These are phyloP conservation scores for Papilio aristodemus DNA, from an alignment of 1,140 invertebrate genomes.

Conservation along the genomic window DNA sequence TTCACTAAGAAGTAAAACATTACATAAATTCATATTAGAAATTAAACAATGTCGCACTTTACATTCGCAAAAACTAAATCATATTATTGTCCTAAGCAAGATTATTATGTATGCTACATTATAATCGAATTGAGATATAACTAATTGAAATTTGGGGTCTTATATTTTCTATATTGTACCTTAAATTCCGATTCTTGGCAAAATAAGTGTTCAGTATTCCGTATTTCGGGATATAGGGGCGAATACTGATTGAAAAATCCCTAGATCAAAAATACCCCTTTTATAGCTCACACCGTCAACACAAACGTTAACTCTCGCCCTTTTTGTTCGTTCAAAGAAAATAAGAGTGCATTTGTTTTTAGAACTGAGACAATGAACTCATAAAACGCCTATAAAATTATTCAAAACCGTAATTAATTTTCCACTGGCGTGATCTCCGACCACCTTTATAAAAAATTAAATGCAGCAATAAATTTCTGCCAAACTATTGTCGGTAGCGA, in stretches of 20 bases:
- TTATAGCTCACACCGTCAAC: conserved; percentile 18
- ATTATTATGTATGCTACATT: no score
- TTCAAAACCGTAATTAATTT: conserved; percentile 34
- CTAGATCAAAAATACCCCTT: conserved; percentile 10
- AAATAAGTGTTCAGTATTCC: neutral
- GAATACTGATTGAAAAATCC: neutral
- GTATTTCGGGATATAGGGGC: neutral
- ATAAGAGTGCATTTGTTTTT: conserved; percentile 59
- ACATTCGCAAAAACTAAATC: no score
- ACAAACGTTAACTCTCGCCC: conserved; percentile 45
- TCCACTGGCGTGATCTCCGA: neutral
- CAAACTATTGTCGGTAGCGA: conserved; percentile 28
- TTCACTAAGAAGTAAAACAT: no score
- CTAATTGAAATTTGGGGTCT: no score
- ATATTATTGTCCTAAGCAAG: no score
- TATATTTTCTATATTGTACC: neutral
- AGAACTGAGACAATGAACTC: conserved; percentile 73
- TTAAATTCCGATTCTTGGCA: neutral
- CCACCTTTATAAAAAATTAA: conserved; percentile 34
- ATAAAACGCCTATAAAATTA: conserved; percentile 65
- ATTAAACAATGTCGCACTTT: no score
- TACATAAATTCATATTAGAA: no score
- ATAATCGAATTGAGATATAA: no score
- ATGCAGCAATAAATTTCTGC: conserved; percentile 21
- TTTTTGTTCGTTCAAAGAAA: conserved; percentile 48